These are phyloP conservation scores for Bolborhynchus lineola DNA, from an alignment of 2,113 vertebrate genomes.

Conservation along the genomic window DNA sequence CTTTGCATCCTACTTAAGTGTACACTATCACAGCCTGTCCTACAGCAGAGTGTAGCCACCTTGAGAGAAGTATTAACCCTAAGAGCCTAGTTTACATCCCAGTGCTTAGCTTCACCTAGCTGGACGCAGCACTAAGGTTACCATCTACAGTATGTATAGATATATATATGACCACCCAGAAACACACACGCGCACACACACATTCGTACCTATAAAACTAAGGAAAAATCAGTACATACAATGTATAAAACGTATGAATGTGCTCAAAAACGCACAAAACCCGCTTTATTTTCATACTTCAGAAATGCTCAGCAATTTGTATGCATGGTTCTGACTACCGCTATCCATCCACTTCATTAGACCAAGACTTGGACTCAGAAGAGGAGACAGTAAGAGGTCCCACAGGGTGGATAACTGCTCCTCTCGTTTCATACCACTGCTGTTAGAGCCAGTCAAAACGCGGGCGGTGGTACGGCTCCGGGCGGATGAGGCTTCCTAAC, in stretches of 20 bases:
- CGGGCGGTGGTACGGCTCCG: background rate
- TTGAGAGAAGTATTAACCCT: background rate
- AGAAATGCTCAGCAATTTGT: constrained; percentile 51
- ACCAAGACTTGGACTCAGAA: background rate
- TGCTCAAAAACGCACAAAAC: constrained; percentile 80
- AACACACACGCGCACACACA: constrained; percentile 34
- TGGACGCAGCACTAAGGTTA: constrained; percentile 27
- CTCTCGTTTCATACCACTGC: background rate
- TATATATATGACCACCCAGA: background rate
- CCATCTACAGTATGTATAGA: background rate
- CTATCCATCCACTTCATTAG: background rate
- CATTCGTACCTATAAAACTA: constrained; percentile 58
- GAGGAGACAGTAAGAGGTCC: background rate
- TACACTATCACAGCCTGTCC: constrained; percentile 1
- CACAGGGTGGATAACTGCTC: background rate
- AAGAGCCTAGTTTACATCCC: background rate
- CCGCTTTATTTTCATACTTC: constrained; percentile 70
- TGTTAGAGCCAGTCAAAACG: background rate
- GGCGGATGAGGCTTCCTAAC: background rate
- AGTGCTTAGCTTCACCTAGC: constrained; percentile 26
- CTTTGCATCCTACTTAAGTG: background rate
- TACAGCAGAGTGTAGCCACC: background rate
- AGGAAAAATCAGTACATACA: constrained; percentile 70
- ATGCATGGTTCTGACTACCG: constrained; percentile 20
- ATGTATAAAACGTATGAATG: constrained; percentile 75